These are phyloP conservation scores for Drosophila neonasuta DNA, from an alignment of 2,888 invertebrate genomes.

Conservation along the genomic window DNA sequence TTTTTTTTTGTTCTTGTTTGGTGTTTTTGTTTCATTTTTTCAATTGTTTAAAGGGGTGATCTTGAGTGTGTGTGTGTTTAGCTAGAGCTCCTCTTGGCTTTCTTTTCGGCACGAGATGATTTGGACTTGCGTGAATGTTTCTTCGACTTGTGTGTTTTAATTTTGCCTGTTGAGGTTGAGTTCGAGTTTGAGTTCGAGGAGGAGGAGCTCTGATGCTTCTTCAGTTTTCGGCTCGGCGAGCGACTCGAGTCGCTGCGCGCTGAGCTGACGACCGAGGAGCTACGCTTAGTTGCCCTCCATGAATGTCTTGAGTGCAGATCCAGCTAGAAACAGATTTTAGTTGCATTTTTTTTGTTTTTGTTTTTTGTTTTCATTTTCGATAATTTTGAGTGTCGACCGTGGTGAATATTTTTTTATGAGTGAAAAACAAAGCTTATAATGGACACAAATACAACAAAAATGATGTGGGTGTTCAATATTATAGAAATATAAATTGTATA, in stretches of 20 bases:
- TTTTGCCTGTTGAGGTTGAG: conserved; percentile 25
- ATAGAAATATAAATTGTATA: not conserved
- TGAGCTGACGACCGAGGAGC: conserved; percentile 53
- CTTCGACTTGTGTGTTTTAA: conserved; percentile 65
- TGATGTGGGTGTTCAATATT: conserved; percentile 8
- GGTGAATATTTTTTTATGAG: conserved; percentile 12
- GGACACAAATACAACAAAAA: conserved; percentile 34
- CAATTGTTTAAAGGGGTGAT: not conserved
- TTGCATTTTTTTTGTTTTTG: conserved; percentile 34
- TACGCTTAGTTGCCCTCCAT: conserved; percentile 75
- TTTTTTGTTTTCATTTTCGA: conserved; percentile 29
- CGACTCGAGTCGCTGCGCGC: conserved; percentile 50
- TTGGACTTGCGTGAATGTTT: conserved; percentile 69
- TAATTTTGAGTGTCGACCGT: conserved; percentile 18
- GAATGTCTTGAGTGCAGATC: conserved; percentile 65
- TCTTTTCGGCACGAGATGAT: conserved; percentile 49
- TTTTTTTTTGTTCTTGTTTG: not conserved
- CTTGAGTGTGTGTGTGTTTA: conserved; percentile 10
- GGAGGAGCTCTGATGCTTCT: conserved; percentile 60
- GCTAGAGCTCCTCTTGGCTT: conserved; percentile 43
- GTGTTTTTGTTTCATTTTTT: not conserved
- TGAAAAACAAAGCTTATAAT: conserved; percentile 32
- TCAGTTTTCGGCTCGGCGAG: conserved; percentile 62
- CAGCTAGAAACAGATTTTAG: conserved; percentile 75
- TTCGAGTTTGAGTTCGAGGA: not conserved